Conservation (phyloP, 1,140 invertebrate species). For the Dreissena polymorpha region DNA sequence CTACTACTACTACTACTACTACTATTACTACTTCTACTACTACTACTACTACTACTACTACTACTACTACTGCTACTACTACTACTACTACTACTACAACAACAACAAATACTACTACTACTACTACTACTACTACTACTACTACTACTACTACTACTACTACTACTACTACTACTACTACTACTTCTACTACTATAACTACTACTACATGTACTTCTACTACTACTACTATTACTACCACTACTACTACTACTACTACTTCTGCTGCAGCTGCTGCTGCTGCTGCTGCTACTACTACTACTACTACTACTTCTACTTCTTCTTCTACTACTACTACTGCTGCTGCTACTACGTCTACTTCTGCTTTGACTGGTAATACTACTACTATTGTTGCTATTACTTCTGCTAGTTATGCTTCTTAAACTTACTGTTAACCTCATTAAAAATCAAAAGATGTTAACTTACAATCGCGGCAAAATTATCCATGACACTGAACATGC, state of each 20-base stretch:
- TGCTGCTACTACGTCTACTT: neutral
- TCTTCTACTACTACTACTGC: neutral
- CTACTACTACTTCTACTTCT: neutral
- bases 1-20: conserved; percentile 2
- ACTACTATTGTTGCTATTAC: no score
- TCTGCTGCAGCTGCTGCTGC: neutral
- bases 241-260: neutral
- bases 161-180: neutral
- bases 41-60: conserved; percentile 3
- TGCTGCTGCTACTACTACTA: neutral
- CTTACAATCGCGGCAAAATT: no score
- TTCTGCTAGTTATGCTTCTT: no score
- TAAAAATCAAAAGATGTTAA: no score
- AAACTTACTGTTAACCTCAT: no score
- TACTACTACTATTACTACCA: neutral
- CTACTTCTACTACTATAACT: neutral
- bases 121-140: neutral
- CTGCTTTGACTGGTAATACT: no score
- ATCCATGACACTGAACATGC: no score
- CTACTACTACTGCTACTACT: conserved; percentile 1
- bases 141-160: neutral
- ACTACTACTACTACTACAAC: neutral
- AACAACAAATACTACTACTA: neutral
- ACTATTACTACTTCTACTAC: neutral
- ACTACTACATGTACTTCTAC: neutral